Evolutionary conservation across 2,113 vertebrate genomes (phyloP).

Genomic region (Motacilla tschutschensis): DNA sequence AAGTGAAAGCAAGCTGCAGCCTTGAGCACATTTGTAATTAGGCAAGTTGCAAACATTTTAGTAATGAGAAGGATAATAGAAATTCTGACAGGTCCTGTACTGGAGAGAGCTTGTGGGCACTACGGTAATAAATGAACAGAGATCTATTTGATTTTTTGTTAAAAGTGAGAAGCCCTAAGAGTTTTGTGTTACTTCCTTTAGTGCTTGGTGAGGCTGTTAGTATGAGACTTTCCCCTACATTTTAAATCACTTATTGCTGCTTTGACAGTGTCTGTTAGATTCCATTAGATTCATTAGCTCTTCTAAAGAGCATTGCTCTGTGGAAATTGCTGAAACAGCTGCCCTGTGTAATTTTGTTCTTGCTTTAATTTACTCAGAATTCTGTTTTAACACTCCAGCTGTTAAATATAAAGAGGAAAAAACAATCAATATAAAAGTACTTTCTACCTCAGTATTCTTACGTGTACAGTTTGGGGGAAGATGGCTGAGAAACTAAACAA

Average conservation of each 20-base stretch:
- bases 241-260: conserved; percentile 61
- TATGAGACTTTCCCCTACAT: conserved; percentile 34
- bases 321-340: conserved; percentile 62
- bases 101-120: conserved; percentile 7
- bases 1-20: conserved; percentile 9
- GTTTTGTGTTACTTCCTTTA: conserved; percentile 35
- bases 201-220: conserved; percentile 37
- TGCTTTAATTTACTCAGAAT: conserved; percentile 64
- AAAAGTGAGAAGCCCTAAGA: conserved; percentile 16
- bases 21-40: conserved; percentile 9
- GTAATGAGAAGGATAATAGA: conserved; percentile 30
- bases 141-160: conserved; percentile 50
- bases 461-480: neutral
- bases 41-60: conserved; percentile 28
- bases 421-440: conserved; percentile 44
- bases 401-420: conserved; percentile 45
- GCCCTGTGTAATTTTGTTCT: conserved; percentile 63
- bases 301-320: conserved; percentile 54
- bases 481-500: neutral
- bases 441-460: conserved; percentile 18
- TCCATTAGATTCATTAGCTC: conserved; percentile 67
- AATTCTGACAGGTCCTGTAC: conserved; percentile 25
- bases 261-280: conserved; percentile 57
- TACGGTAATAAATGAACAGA: conserved; percentile 23
- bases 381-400: conserved; percentile 59